These are phyloP conservation scores for Orestias chungarensis DNA, from an alignment of 2,797 vertebrate genomes.

Conservation along the genomic window DNA sequence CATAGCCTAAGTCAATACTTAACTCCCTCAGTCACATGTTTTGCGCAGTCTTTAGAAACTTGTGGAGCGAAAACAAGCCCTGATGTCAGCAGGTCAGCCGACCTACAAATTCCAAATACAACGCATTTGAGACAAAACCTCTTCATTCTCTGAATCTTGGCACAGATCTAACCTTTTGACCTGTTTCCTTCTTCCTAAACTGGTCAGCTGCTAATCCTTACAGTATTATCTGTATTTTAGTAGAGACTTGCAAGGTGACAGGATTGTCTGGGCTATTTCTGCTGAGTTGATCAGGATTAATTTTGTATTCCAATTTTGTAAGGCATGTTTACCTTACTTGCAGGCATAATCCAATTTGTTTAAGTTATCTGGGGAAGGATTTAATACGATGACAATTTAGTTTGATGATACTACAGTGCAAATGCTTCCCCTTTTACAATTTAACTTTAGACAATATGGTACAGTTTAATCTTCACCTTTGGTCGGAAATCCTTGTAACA, in stretches of 20 bases:
- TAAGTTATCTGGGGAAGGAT: slow-evolving; percentile 27
- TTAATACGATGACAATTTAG: slow-evolving; percentile 23
- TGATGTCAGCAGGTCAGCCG: slow-evolving; percentile 14
- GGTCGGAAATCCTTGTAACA: slow-evolving; percentile 21
- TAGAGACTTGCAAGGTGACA: slow-evolving; percentile 10
- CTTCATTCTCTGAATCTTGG: slow-evolving; percentile 3
- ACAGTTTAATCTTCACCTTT: slow-evolving; percentile 17
- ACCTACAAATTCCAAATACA: neutral
- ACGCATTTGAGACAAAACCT: neutral
- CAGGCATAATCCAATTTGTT: slow-evolving; percentile 34
- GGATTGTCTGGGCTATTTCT: slow-evolving; percentile 54
- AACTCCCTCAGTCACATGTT: neutral
- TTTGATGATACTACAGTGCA: slow-evolving; percentile 17
- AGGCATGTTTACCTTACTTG: slow-evolving; percentile 25
- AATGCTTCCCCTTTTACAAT: slow-evolving; percentile 2
- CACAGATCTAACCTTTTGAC: slow-evolving; percentile 26
- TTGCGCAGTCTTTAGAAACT: neutral
- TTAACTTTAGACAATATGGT: slow-evolving; percentile 4
- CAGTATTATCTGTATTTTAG: slow-evolving; percentile 33
- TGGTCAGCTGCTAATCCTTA: slow-evolving; percentile 35
- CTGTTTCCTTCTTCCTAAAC: slow-evolving; percentile 12
- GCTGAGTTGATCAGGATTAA: slow-evolving; percentile 51
- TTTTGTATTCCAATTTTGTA: slow-evolving; percentile 30
- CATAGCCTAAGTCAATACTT: neutral
- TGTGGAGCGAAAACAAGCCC: neutral